These are phyloP conservation scores for Amniataba percoides DNA, from an alignment of 2,797 vertebrate genomes.

Conservation along the genomic window DNA sequence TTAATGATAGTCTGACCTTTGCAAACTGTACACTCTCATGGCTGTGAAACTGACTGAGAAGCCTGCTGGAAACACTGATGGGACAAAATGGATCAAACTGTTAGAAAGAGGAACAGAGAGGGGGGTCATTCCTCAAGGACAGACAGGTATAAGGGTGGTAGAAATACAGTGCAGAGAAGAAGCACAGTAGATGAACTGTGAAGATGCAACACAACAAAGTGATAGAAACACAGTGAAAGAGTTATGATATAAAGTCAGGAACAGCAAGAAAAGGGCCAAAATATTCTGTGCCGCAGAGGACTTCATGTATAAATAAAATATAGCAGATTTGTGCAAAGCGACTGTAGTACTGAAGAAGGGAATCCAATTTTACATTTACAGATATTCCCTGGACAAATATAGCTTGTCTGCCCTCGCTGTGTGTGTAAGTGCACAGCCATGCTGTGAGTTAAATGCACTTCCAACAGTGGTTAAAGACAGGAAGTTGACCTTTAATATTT, in stretches of 20 bases:
- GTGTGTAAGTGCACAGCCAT: neutral
- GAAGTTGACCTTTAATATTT: neutral
- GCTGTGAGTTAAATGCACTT: slow-evolving; percentile 6
- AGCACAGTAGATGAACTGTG: neutral
- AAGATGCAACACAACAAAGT: neutral
- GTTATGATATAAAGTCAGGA: neutral
- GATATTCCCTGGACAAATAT: slow-evolving; percentile 1
- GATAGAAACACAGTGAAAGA: neutral
- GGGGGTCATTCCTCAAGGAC: neutral
- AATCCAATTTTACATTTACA: neutral
- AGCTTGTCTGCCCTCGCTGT: neutral
- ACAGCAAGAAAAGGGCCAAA: neutral
- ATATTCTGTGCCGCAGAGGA: slow-evolving; percentile 7
- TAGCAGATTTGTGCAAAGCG: neutral
- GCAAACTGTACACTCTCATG: neutral
- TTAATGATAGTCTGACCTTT: slow-evolving; percentile 25
- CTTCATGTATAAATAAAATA: slow-evolving; percentile 10
- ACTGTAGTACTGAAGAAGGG: neutral
- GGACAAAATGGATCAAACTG: neutral
- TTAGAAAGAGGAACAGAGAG: neutral
- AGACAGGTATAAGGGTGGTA: neutral
- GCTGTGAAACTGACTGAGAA: neutral
- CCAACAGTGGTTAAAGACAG: neutral
- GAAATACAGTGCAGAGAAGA: neutral
- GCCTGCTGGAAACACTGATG: neutral